phyloP scores from a whole-genome alignment of 2,113 vertebrate species.

The Dipodomys ordii region DNA sequence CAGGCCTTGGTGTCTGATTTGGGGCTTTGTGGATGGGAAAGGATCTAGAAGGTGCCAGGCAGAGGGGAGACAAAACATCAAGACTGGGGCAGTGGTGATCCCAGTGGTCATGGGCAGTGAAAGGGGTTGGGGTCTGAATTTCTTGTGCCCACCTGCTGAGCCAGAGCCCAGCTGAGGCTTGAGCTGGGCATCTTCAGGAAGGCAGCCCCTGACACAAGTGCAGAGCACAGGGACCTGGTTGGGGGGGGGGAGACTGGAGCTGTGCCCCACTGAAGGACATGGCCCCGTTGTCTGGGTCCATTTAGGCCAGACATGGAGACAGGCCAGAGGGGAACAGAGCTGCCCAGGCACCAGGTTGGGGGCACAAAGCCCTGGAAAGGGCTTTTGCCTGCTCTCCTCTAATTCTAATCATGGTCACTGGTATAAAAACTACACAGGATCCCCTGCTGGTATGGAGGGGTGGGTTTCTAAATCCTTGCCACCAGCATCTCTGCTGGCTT shows the following conservation, averaged over 20 bases:
- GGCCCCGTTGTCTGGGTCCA: background rate
- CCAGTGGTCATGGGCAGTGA: background rate
- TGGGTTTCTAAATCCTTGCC: background rate
- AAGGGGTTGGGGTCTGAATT: background rate
- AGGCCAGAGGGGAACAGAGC: background rate
- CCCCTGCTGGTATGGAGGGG: constrained; percentile 20
- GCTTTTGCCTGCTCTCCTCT: background rate
- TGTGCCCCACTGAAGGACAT: background rate
- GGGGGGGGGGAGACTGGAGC: background rate
- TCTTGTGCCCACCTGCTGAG: background rate
- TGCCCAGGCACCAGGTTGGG: background rate
- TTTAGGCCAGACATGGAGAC: background rate
- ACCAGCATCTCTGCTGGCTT: background rate
- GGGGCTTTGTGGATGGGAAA: background rate
- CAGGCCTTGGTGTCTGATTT: background rate
- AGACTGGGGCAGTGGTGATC: no score
- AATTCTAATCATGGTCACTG: constrained; percentile 65
- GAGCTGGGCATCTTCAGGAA: background rate
- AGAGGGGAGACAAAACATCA: background rate
- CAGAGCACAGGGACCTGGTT: background rate
- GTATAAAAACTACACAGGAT: constrained; percentile 68
- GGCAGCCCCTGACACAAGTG: background rate
- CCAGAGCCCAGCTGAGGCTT: background rate
- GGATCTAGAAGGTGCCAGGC: background rate
- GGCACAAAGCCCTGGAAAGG: constrained; percentile 32